Conservation (phyloP, 1,140 invertebrate genomes). For the Heliconius eleuchia region DNA sequence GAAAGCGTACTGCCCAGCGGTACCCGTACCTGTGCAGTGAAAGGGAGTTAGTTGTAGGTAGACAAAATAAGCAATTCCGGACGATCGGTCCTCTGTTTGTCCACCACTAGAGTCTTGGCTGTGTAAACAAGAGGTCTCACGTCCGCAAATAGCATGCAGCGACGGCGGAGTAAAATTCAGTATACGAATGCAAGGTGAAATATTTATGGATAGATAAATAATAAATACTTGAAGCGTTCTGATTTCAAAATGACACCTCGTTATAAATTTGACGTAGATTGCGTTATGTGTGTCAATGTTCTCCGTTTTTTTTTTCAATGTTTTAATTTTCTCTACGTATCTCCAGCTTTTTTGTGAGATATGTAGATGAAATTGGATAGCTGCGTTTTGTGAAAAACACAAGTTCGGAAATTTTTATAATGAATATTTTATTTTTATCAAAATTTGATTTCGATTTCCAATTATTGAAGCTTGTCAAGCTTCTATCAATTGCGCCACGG, state of each 20-base stretch:
- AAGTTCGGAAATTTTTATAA: no score
- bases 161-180: constrained; percentile 59
- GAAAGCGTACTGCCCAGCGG: constrained; percentile 53
- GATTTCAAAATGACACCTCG: constrained; percentile 46
- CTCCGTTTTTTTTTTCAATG: background rate
- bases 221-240: constrained; percentile 56
- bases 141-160: constrained; percentile 77
- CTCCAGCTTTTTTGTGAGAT: no score
- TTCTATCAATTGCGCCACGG: no score
- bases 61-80: constrained; percentile 81
- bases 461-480: no score
- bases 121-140: constrained; percentile 74
- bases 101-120: constrained; percentile 78
- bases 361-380: no score
- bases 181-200: constrained; percentile 58
- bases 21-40: constrained; percentile 61
- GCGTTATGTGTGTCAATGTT: constrained; percentile 1
- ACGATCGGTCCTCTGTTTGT: constrained; percentile 76
- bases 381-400: no score
- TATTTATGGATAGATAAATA: constrained; percentile 36
- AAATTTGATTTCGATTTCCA: no score
- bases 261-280: constrained; percentile 13
- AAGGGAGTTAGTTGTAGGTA: constrained; percentile 68
- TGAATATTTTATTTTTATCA: no score
- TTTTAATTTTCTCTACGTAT: no score